phyloP scores from a whole-genome alignment of 1,140 invertebrate genomes.

The Vanessa atalanta region DNA sequence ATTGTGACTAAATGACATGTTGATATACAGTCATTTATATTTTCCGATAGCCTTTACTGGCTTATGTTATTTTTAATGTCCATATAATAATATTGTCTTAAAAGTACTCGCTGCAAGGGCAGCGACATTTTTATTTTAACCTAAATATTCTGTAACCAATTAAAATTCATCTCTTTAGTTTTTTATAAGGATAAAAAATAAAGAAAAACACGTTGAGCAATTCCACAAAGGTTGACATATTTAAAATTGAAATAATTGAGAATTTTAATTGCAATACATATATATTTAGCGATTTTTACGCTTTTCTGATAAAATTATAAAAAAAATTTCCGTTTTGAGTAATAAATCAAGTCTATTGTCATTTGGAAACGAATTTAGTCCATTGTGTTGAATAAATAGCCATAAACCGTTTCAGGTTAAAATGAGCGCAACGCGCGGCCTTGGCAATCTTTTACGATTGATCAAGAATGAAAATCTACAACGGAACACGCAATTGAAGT shows the following conservation, averaged over 20 bases:
- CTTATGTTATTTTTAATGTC: background rate
- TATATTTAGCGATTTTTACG: too few species aligned
- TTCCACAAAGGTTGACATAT: too few species aligned
- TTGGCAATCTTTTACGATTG: conserved; percentile 89
- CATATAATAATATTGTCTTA: background rate
- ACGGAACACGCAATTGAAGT: conserved; percentile 69
- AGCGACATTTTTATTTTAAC: background rate
- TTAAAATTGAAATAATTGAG: too few species aligned
- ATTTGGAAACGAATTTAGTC: background rate
- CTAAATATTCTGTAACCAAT: background rate
- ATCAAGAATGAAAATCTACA: conserved; percentile 81
- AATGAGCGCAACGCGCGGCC: conserved; percentile 88
- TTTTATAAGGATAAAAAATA: too few species aligned
- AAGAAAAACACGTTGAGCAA: too few species aligned
- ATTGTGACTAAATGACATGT: too few species aligned
- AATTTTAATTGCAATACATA: too few species aligned
- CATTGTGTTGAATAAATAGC: background rate
- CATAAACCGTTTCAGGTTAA: conserved; percentile 78
- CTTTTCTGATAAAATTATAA: background rate
- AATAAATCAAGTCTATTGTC: background rate
- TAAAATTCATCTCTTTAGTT: background rate
- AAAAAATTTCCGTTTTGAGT: background rate
- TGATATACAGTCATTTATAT: too few species aligned
- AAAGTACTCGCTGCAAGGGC: background rate
- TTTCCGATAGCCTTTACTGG: too few species aligned